phyloP scores from a whole-genome alignment of 2,888 invertebrate species.

The Cheilosia pagana region DNA sequence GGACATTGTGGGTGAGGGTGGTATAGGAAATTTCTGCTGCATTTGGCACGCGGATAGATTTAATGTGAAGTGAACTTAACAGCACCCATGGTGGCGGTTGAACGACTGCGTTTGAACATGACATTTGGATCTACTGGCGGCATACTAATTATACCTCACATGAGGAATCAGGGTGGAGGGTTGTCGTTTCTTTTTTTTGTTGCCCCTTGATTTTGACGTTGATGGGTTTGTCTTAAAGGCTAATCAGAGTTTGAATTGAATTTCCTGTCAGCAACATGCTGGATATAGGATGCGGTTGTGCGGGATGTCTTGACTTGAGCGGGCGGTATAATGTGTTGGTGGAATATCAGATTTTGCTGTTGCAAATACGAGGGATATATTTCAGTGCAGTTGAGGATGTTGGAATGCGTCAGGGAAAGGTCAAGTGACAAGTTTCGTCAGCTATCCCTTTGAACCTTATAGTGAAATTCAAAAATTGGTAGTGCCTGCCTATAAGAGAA shows the following conservation, averaged over 20 bases:
- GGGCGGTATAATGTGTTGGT: too few relatives aligned
- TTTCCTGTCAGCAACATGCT: constrained; percentile 34
- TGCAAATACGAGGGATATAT: too few relatives aligned
- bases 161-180: constrained; percentile 47
- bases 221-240: constrained; percentile 19
- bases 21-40: constrained; percentile 39
- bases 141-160: constrained; percentile 74
- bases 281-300: too few relatives aligned
- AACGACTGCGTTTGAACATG: constrained; percentile 50
- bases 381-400: too few relatives aligned
- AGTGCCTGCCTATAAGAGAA: too few relatives aligned
- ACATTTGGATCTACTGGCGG: constrained; percentile 58
- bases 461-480: too few relatives aligned
- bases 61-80: constrained; percentile 58
- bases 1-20: constrained; percentile 19
- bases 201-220: constrained; percentile 8
- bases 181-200: background rate
- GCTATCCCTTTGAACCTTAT: too few relatives aligned
- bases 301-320: too few relatives aligned
- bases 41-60: constrained; percentile 64
- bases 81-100: constrained; percentile 31
- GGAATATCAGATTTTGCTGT: too few relatives aligned
- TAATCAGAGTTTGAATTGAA: constrained; percentile 63
- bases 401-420: too few relatives aligned
- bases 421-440: too few relatives aligned